phyloP scores from a whole-genome alignment of 2,888 invertebrate genomes.

The Ophion slaviceki region DNA sequence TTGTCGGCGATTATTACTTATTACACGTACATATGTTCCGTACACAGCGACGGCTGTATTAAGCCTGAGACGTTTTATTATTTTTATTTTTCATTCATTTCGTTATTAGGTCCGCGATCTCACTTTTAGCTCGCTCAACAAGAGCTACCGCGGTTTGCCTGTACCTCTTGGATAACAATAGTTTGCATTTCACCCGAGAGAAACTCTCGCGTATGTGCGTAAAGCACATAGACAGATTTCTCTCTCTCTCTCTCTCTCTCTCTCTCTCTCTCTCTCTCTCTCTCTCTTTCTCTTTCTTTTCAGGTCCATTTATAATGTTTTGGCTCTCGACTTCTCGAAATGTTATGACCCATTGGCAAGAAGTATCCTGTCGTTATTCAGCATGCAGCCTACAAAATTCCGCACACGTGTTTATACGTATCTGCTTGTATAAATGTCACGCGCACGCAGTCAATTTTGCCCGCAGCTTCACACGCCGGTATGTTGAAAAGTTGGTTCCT shows the following conservation, averaged over 20 bases:
- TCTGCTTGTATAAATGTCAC: not conserved
- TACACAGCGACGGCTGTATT: conserved; percentile 9
- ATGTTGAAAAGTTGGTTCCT: no score
- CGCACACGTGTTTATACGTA: not conserved
- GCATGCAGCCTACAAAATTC: not conserved
- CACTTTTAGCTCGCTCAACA: conserved; percentile 56
- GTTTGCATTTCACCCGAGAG: conserved; percentile 79
- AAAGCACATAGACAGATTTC: not conserved
- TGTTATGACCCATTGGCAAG: conserved; percentile 9
- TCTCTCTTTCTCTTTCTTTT: not conserved
- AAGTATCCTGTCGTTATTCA: not conserved
- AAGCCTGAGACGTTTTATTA: conserved; percentile 21
- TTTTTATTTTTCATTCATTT: conserved; percentile 49
- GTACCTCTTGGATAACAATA: conserved; percentile 70
- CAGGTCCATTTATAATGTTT: not conserved
- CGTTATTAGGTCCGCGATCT: conserved; percentile 57
- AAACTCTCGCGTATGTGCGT: conserved; percentile 71
- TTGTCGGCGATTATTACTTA: conserved; percentile 56
- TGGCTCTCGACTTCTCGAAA: not conserved
- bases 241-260: not conserved
- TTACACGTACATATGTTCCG: conserved; percentile 10
- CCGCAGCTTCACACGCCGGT: no score
- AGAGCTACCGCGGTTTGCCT: conserved; percentile 65
- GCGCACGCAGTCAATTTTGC: not conserved
- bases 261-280: not conserved